These are phyloP conservation scores for Aurelia coerulea DNA, from an alignment of 30 jellyfish, hydroid and myxozoan genomes.

Conservation along the genomic window DNA sequence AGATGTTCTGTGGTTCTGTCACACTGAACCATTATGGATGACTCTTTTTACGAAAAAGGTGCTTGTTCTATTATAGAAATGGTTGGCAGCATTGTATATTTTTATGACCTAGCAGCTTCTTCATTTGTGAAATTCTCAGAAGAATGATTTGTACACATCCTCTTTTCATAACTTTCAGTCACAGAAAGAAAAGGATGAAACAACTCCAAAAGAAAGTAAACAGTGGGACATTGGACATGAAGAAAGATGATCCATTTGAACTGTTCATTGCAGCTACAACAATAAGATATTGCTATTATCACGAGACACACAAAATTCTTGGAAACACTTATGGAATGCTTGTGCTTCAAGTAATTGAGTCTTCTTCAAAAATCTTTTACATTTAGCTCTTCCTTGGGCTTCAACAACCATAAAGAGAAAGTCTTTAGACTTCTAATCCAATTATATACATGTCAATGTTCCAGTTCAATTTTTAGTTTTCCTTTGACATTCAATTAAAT, in stretches of 20 bases:
- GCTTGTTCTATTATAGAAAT: too few species aligned
- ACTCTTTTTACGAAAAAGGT: too few species aligned
- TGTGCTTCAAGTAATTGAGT: slow-evolving; percentile 76
- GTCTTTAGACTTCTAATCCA: too few species aligned
- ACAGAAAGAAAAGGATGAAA: slow-evolving; percentile 94
- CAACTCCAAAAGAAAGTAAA: slow-evolving; percentile 88
- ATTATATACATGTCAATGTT: too few species aligned
- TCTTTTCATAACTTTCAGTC: slow-evolving; percentile 44
- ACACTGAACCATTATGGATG: too few species aligned
- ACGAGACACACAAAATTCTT: slow-evolving; percentile 93
- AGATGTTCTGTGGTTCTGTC: too few species aligned
- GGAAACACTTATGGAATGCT: slow-evolving; percentile 99
- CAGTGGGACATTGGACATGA: slow-evolving; percentile 92
- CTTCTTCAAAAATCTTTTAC: not conserved
- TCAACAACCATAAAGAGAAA: too few species aligned
- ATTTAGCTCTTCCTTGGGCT: too few species aligned
- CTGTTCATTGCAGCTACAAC: slow-evolving; percentile 92
- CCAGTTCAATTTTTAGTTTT: too few species aligned
- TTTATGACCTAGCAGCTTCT: too few species aligned
- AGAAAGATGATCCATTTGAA: slow-evolving; percentile 96
- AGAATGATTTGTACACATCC: not conserved
- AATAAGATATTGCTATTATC: slow-evolving; percentile 89
- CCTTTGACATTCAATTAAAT: too few species aligned
- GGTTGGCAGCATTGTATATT: too few species aligned
- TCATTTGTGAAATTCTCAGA: not conserved